Base-by-base conservation (phyloP, 2,113 vertebrate species). In the Peucedramus taeniatus region DNA sequence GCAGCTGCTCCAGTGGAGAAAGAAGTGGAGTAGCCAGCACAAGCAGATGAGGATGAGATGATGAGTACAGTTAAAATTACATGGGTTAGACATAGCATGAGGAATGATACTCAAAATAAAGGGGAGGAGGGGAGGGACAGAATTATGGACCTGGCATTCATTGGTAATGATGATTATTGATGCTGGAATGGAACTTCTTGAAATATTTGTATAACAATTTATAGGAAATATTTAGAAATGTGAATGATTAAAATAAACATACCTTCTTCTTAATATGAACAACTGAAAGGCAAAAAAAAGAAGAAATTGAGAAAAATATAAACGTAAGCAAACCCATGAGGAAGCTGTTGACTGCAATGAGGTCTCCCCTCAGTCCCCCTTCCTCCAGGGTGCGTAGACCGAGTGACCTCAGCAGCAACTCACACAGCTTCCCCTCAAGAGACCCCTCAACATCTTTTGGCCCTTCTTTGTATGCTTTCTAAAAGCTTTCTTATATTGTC, bases 361-460 rank as follows among this genome's bases (percentile, higher is more conserved):
- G 7, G 9, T 68, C 7, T 75, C 20, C 24, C 11, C 21, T 68
- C 24, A 31, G 28, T 26, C 17, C 69, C 30, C 24, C 8, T 44
- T 66, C 82, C 33, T 69, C 14, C 21, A 33, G 30, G 4, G 7
- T 83, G 47, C 69, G 42, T 4, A 83, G 21, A 24, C 30, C 54
- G 69, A 61, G 26, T 31, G 35, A 76, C 21, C 31, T 54, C 3
- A 1, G 7, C 28, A 20, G 24, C 7, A 47, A 11, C 7, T 69
- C 18, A 16, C 33, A 23, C 0, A 0, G 11, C 3, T 69, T 61
- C 47, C 15, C 22, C 31, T 42, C 56, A 56, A 77, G 47, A 63
- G 40, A 49, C 8, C 12, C 10, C 69, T 47, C 47, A 54, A 49
- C 12, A 27, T 4, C 26, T 42, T 37, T 13, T 54, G 12, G 9